Percentiles rank a stretch among this genome's conserved stretches.
Evolutionary conservation across 2,113 vertebrate genomes (phyloP).

Genomic region (Oreochromis spilurus): DNA sequence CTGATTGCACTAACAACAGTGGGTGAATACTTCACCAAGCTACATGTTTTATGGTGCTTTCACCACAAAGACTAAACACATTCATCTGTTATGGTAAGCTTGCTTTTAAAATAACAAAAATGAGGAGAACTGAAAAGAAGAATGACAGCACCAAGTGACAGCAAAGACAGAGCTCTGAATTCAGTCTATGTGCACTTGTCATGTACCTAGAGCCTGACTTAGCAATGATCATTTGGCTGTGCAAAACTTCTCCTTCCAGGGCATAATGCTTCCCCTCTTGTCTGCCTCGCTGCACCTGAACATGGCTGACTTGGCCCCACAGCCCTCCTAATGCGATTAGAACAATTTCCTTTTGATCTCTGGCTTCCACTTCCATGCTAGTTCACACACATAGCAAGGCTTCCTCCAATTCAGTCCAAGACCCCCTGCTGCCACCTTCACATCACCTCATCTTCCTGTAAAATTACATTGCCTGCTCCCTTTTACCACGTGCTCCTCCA

Average conservation of each 20-base stretch:
- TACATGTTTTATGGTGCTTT: constrained; percentile 43
- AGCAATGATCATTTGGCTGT: not conserved
- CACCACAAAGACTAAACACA: constrained; percentile 51
- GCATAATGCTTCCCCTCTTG: not conserved
- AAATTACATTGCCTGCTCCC: not conserved
- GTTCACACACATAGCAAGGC: not conserved
- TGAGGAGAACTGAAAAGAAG: not conserved
- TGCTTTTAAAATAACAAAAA: constrained; percentile 11
- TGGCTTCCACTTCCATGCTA: constrained; percentile 32
- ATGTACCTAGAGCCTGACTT: not conserved
- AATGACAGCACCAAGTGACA: not conserved
- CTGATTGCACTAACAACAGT: constrained; percentile 50
- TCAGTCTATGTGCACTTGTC: not conserved
- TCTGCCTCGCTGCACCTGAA: constrained; percentile 21
- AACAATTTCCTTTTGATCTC: constrained; percentile 55
- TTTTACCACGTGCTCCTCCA: not conserved
- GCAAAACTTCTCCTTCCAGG: not conserved
- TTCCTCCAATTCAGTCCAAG: not conserved
- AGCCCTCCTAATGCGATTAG: constrained; percentile 37
- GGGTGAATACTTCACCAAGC: constrained; percentile 22
- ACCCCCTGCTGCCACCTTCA: constrained; percentile 17
- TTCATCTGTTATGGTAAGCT: constrained; percentile 19
- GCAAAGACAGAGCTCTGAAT: not conserved
- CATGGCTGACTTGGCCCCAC: constrained; percentile 20
- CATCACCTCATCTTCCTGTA: constrained; percentile 10